phyloP scores from a whole-genome alignment of 2,113 vertebrate genomes.

The Peromyscus leucopus region DNA sequence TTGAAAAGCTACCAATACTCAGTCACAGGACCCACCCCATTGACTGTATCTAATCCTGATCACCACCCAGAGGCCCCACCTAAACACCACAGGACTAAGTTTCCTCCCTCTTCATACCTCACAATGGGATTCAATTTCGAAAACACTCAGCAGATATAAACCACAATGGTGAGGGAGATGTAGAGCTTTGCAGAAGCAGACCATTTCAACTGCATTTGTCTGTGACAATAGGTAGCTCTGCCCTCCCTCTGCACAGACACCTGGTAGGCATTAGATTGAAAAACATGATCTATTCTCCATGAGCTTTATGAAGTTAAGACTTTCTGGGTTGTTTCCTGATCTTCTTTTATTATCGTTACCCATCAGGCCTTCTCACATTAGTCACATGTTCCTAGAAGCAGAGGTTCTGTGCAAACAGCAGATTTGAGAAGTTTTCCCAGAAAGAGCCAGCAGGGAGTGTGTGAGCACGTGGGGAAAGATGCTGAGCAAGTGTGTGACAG shows the following conservation, averaged over 20 bases:
- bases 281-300: background rate
- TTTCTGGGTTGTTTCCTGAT: background rate
- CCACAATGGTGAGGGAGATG: background rate
- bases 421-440: no score
- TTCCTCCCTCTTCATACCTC: background rate
- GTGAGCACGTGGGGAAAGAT: background rate
- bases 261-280: fast-evolving
- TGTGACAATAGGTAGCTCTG: fast-evolving
- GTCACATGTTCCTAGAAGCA: background rate
- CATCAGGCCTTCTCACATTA: background rate
- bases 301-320: background rate
- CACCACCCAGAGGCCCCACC: background rate
- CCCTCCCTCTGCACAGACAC: background rate
- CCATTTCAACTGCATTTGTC: background rate
- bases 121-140: background rate
- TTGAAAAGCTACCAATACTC: background rate
- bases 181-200: background rate
- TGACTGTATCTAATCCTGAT: background rate
- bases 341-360: background rate
- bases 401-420: background rate
- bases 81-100: background rate
- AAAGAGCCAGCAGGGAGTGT: background rate
- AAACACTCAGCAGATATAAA: background rate
- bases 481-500: no score
- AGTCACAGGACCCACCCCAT: background rate